phyloP scores from a whole-genome alignment of 1,140 invertebrate genomes.

The Araneus ventricosus region DNA sequence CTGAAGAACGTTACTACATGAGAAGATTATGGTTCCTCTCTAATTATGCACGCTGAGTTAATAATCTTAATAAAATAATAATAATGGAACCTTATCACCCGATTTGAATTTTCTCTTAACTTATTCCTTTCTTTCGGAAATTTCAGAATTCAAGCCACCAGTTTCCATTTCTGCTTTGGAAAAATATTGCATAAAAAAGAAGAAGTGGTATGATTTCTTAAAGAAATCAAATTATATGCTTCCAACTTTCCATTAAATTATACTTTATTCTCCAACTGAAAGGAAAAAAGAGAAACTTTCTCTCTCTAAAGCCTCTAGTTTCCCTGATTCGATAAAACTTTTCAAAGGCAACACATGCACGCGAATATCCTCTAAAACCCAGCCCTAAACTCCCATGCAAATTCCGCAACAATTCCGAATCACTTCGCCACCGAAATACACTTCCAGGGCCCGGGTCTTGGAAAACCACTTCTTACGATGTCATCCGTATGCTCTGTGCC shows the following conservation, averaged over 20 bases:
- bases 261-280: background rate
- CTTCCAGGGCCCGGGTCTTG: background rate
- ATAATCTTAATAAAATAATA: too few species aligned
- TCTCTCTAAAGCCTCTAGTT: background rate
- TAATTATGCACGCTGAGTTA: too few species aligned
- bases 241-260: background rate
- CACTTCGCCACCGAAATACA: background rate
- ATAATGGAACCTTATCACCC: too few species aligned
- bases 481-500: background rate
- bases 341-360: background rate
- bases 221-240: background rate
- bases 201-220: background rate
- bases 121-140: too few species aligned
- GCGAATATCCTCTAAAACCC: background rate
- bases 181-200: background rate
- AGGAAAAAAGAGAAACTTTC: background rate
- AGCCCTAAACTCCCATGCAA: background rate
- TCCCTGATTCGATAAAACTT: background rate
- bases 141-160: too few species aligned
- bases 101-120: too few species aligned
- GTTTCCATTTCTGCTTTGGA: too few species aligned
- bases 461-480: background rate
- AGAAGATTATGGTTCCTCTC: too few species aligned
- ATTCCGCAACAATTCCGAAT: constrained; percentile 10
- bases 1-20: too few species aligned